Base-by-base conservation (phyloP, 1,140 invertebrate genomes). In the Lepidotrigona ventralis region DNA sequence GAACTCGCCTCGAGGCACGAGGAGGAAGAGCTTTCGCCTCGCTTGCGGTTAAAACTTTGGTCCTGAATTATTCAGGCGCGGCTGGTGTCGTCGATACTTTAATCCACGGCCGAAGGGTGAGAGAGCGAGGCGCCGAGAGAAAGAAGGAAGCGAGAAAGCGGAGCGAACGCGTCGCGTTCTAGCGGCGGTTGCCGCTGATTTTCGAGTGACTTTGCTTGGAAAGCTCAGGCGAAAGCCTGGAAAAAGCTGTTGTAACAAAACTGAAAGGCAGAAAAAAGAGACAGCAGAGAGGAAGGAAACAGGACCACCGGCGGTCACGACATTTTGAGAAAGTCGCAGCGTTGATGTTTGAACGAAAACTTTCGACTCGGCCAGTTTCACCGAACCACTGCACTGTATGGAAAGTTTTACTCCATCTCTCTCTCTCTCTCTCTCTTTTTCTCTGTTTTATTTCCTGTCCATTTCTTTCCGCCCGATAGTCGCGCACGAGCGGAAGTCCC, bases 51-150 rank as follows among this genome's bases (percentile, higher is more conserved):
- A 84, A 91, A 93, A 92, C 90, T 93, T 92, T 92, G 88, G 89
- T 86, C 83, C 85, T 94, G 93, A 93, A 94, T 94, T 90, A 94
- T 94, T 94, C 93, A 94, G 90, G 90, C 87, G 87, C 86, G 89
- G 87, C 86, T 83, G 82, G 79, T 83, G 71, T 85, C 90, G 89
- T 89, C 91, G 92, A 94, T 93, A 93, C 93, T 92, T 93, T 94
- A 94, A 94, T 94, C 93, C 91, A 64, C 74, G 74, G 75, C 53
- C 39, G 69, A 78, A 79, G 58, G 21, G 46, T 11, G 26, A 19
- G 71, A 8, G 66, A 63, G 51, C 63, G 79, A 77, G 85, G 80
- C 14, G 60, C 1, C n/a, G 60, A 15, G 15, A 29, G 39, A 63
- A 73, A 82, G 69, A 76, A 53, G 71, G 63, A 73, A 56, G 54